These are phyloP conservation scores for Gallinago paraguaiae DNA, from an alignment of 2,113 vertebrate species.

Conservation along the genomic window DNA sequence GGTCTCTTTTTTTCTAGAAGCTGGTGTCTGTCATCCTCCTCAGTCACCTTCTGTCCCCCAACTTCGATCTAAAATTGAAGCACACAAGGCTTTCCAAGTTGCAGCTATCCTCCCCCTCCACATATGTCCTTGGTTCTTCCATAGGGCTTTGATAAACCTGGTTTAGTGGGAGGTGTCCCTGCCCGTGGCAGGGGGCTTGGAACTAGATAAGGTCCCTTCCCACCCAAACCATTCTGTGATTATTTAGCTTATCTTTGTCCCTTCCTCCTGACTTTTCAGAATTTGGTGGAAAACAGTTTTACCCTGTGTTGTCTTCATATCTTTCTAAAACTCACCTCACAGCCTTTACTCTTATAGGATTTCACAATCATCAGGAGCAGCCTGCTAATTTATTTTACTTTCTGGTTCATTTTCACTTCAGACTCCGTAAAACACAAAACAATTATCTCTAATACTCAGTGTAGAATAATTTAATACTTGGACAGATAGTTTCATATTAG, in stretches of 20 bases:
- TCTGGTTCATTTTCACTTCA: not conserved
- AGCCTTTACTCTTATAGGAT: not conserved
- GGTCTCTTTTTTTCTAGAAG: not conserved
- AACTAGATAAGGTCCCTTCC: not conserved
- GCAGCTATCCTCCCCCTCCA: not conserved
- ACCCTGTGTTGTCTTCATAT: not conserved
- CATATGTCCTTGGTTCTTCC: not conserved
- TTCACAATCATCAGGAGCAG: not conserved
- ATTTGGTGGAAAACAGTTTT: not conserved
- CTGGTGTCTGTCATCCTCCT: not conserved
- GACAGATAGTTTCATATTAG: not conserved
- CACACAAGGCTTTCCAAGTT: not conserved
- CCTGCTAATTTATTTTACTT: not conserved
- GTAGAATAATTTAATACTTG: not conserved
- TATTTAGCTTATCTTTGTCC: not conserved
- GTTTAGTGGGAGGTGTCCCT: not conserved
- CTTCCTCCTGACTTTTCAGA: not conserved
- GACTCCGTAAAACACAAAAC: not conserved
- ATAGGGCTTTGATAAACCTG: not conserved
- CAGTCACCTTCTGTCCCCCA: not conserved
- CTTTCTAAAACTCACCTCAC: not conserved
- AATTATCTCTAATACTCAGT: not conserved
- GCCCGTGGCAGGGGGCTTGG: not conserved
- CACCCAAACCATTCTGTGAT: not conserved
- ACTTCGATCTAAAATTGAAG: not conserved